Evolutionary conservation across 2,113 vertebrate genomes (phyloP).

Genomic region (Lepus americanus): DNA sequence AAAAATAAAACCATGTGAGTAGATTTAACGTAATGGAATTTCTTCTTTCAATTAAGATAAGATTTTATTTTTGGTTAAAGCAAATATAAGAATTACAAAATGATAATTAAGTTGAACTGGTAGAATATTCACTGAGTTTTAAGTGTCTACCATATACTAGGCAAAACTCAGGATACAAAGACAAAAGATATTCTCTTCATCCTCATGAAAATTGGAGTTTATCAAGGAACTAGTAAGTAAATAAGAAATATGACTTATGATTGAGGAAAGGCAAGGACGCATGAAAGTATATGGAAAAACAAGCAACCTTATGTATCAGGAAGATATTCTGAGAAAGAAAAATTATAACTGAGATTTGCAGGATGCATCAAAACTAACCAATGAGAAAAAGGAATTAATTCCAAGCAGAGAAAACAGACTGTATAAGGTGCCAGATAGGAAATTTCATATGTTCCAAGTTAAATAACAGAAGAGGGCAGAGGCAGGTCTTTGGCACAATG

Average conservation of each 20-base stretch:
- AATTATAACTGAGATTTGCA: constrained; percentile 36
- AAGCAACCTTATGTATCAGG: not conserved
- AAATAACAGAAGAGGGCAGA: not conserved
- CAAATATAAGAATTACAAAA: constrained; percentile 49
- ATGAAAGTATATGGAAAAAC: not conserved
- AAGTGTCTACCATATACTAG: not conserved
- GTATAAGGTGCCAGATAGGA: not conserved
- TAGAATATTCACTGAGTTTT: constrained; percentile 49
- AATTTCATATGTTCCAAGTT: not conserved
- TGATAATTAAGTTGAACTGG: constrained; percentile 52
- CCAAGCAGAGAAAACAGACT: not conserved
- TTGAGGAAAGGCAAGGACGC: not conserved
- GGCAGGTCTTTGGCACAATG: too few species aligned
- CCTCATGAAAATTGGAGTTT: not conserved
- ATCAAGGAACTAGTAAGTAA: constrained; percentile 9
- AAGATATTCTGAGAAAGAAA: not conserved
- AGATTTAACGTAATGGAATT: constrained; percentile 35
- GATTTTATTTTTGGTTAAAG: constrained; percentile 54
- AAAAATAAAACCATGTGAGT: constrained; percentile 54
- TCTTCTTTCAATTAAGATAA: constrained; percentile 60
- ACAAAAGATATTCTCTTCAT: not conserved
- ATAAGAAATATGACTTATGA: not conserved
- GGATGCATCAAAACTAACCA: not conserved
- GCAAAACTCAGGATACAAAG: constrained; percentile 20
- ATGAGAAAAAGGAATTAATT: not conserved